Conservation (phyloP, 2,113 vertebrate genomes). For the Copsychus sechellarum region DNA sequence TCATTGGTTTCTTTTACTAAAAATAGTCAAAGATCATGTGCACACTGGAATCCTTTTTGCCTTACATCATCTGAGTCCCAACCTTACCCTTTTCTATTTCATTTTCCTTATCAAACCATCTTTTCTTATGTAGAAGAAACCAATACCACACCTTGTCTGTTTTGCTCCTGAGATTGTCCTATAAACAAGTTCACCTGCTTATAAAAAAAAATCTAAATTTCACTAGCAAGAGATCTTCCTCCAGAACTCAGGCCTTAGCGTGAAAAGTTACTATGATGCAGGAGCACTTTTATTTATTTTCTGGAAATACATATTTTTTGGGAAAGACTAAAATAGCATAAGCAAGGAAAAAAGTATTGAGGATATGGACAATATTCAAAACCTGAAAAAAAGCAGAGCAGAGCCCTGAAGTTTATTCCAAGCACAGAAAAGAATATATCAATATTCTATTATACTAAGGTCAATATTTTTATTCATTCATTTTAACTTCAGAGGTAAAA, state of each 20-base stretch:
- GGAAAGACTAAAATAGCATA: background rate
- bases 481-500: background rate
- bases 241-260: background rate
- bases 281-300: background rate
- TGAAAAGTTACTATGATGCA: background rate
- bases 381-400: conserved; percentile 61
- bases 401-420: conserved; percentile 31
- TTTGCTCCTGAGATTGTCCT: background rate
- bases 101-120: background rate
- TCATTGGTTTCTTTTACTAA: background rate
- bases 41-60: background rate
- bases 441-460: conserved; percentile 12
- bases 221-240: background rate
- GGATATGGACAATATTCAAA: conserved; percentile 51
- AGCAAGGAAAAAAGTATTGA: background rate
- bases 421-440: conserved; percentile 31
- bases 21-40: background rate
- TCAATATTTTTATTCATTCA: conserved; percentile 10
- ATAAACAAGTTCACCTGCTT: background rate
- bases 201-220: background rate
- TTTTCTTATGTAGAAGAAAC: background rate
- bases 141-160: background rate
- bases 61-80: background rate
- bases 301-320: conserved; percentile 22
- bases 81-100: background rate